phyloP scores from a whole-genome alignment of 1,140 invertebrate genomes.

The Andricus grossulariae region DNA sequence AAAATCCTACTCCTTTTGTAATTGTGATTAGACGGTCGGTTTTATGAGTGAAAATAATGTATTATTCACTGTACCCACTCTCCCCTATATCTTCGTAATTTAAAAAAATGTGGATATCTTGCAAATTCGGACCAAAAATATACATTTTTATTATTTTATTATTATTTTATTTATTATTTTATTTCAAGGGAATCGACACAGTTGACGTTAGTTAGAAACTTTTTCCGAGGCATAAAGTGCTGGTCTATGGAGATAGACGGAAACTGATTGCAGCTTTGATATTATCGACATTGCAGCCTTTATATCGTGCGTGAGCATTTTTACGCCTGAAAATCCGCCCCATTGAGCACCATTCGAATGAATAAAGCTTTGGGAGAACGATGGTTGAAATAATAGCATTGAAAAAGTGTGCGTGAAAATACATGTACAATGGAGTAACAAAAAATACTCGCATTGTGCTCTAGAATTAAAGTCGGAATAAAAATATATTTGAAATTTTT shows the following conservation, averaged over 20 bases:
- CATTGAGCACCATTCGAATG: slow-evolving; percentile 7
- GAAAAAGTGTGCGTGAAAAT: background rate
- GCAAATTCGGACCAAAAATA: too few species aligned
- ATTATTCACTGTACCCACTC: too few species aligned
- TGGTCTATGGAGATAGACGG: background rate
- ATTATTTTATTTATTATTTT: too few species aligned
- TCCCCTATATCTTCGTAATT: too few species aligned
- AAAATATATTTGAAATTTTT: too few species aligned
- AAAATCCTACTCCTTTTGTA: too few species aligned
- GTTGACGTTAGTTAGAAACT: background rate
- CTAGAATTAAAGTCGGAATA: too few species aligned
- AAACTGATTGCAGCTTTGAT: slow-evolving; percentile 30
- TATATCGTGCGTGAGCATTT: slow-evolving; percentile 26
- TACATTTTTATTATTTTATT: background rate
- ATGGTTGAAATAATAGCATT: slow-evolving; percentile 3
- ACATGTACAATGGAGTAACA: background rate
- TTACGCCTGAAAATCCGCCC: slow-evolving; percentile 17
- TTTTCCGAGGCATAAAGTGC: slow-evolving; percentile 7
- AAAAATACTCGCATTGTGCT: too few species aligned
- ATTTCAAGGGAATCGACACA: background rate
- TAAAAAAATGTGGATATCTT: too few species aligned
- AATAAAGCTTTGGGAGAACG: slow-evolving; percentile 8
- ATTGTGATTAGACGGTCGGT: too few species aligned
- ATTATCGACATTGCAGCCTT: slow-evolving; percentile 21
- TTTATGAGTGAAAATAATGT: too few species aligned